Evolutionary conservation across 2,113 vertebrate genomes (phyloP), one percentile per base, ranked within the genome.

Genomic region (Hydrochoerus hydrochaeris): DNA sequence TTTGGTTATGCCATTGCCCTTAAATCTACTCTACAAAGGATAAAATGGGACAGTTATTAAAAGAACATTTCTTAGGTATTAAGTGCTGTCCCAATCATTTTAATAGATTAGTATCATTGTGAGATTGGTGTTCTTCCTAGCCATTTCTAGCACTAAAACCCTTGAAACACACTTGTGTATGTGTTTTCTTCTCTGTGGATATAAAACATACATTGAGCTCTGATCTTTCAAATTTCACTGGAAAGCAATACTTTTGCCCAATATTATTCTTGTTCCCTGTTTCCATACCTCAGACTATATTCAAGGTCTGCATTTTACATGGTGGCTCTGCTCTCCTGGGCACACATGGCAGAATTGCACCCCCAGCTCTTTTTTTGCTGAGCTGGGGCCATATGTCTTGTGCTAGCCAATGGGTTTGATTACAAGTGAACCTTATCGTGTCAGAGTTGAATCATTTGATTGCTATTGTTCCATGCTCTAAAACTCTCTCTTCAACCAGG

Each of bases 141-240:
- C 35, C 35, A 69, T 87, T 89, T 96, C 73, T 35, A 93, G 41
- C 65, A 65, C 11, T 85, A 77, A 92, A 95, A 78, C 41, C 38
- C 28, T 57, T 46, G 38, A 93, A 67, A 52, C 49, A 73, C 28
- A 81, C 10, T 83, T 82, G 14, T 52, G 77, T 82, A 82, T 94
- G 44, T 81, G 63, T 85, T 75, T 89, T 14, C 19, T 91, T 93
- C 28, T 93, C 5, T 19, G 44, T 57, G 81, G 97, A 87, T 54
- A 71, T 91, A 5, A 57, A 60, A 60, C 3, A 54, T 84, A 17
- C 14, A 11, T 46, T 94, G 65, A 81, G 67, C 75, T 96, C 49
- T 95, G 49, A 90, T 77, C 35, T 91, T 96, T 52, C 26, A 20
- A 69, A 96, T 93, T 35, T 71, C 17, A 81, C 92, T 89, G 89